A percentile compares a stretch with the other conserved stretches of the same genome.
These are phyloP conservation scores for Scaptomyza cyrtandrae DNA, from an alignment of 2,888 invertebrate species.

Conservation along the genomic window DNA sequence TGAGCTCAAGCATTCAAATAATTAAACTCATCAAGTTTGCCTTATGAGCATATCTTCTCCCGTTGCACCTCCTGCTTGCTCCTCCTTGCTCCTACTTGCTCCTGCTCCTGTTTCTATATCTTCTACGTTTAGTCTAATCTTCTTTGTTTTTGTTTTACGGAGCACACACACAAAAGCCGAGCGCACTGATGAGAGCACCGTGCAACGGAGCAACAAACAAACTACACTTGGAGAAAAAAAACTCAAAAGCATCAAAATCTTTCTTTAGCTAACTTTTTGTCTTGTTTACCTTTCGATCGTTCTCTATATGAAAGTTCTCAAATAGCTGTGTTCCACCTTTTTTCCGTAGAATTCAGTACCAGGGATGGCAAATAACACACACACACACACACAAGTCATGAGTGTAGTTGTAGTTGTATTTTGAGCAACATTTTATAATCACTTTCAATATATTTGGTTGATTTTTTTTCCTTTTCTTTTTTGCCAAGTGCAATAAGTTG, in stretches of 20 bases:
- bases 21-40: slow-evolving; percentile 82
- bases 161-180: slow-evolving; percentile 51
- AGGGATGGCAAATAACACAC: no score
- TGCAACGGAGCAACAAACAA: background rate
- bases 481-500: background rate
- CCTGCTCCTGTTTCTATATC: background rate
- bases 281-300: no score
- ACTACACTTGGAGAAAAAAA: background rate
- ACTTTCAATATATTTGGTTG: background rate
- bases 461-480: background rate
- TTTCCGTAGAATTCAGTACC: no score
- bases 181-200: slow-evolving; percentile 20
- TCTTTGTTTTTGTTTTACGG: slow-evolving; percentile 72
- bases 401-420: no score
- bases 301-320: no score
- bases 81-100: background rate
- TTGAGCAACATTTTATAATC: no score
- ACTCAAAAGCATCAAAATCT: no score
- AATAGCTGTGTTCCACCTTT: no score
- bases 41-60: slow-evolving; percentile 59
- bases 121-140: slow-evolving; percentile 66
- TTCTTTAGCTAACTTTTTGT: no score
- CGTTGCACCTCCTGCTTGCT: background rate
- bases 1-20: slow-evolving; percentile 78
- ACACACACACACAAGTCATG: no score